Evolutionary conservation across 1,140 invertebrate genomes (phyloP), one percentile per base, ranked within the genome.

Genomic region (Drosophila paulistorum): DNA sequence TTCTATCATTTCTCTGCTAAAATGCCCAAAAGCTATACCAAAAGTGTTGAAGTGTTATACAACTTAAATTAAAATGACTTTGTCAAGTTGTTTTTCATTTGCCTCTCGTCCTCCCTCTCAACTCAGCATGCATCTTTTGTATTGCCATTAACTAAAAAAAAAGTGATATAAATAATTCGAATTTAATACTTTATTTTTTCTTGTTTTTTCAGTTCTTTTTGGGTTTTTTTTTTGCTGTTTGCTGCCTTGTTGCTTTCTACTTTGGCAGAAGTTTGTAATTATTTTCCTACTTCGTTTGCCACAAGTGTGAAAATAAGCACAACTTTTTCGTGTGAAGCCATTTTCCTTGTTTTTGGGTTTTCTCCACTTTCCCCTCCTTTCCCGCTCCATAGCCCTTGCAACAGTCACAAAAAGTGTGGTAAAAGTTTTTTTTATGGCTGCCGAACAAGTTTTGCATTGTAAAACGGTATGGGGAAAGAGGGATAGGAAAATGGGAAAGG

Each of bases 21-120:
- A 33, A 1, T 48, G 74, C 84, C 81, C 61, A 13, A 42, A 74
- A 74, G 85, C 64, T 63, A 41, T 89, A 87, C 67, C 59, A 51
- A 64, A 78, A 90, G 85, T 79, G 85, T 79, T 81, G 81, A 89
- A 89, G 84, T 89, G 85, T 81, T 81, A 77, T 78, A 71, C 74
- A 90, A 90, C 85, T 89, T 89, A 81, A 90, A 90, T 90, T 81
- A 89, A 89, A 89, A 90, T 81, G 85, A 89, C 85, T 89, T 89
- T 75, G 68, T 67, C 61, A 73, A 90, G 80, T 84, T 78, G 48
- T 45, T 77, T 67, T 77, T 35, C 39, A 17, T 20, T 41, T 64
- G n/a, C 55, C 26, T 39, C 62, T 26, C 23, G 35, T 48, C 76
- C 54, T 48, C 10, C 1, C 11, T 3, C 37, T 13, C 37, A 13